Percentiles rank a stretch among this genome's conserved stretches.
Evolutionary conservation across 2,888 invertebrate species (phyloP).

Genomic region (Bedellia somnulentella): DNA sequence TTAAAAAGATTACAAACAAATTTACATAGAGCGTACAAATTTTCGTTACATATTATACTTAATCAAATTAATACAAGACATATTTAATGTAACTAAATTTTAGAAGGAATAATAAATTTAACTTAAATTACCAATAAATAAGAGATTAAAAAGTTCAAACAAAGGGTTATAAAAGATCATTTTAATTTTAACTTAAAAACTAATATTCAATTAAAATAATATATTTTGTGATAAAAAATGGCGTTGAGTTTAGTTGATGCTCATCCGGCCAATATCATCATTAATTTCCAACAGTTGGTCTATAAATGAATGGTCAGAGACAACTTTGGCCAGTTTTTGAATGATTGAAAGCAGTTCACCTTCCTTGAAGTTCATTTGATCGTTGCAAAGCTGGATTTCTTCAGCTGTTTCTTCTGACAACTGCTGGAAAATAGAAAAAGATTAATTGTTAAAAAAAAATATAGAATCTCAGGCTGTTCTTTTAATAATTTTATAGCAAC

Average conservation of each 20-base stretch:
- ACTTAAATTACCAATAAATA: background rate
- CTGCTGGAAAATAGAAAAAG: conserved; percentile 23
- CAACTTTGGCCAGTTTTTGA: conserved; percentile 65
- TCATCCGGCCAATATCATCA: conserved; percentile 75
- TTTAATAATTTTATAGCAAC: too few species aligned
- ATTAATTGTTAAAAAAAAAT: background rate
- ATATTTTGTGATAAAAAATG: conserved; percentile 2
- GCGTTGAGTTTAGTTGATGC: conserved; percentile 55
- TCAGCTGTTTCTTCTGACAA: conserved; percentile 63
- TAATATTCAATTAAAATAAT: conserved; percentile 3
- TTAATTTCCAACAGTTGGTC: conserved; percentile 79
- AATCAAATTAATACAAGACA: too few species aligned
- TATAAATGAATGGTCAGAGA: conserved; percentile 72
- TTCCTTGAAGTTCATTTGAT: conserved; percentile 70
- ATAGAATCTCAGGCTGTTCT: too few species aligned
- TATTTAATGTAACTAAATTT: too few species aligned
- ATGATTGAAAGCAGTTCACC: conserved; percentile 66
- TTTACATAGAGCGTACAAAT: too few species aligned
- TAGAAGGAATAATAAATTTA: background rate
- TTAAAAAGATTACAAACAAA: too few species aligned
- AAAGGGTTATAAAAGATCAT: background rate
- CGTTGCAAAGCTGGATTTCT: conserved; percentile 69
- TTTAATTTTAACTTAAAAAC: too few species aligned
- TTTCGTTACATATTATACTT: too few species aligned
- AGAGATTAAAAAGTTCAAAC: background rate